Conservation (phyloP, 2,888 invertebrate genomes). For the Drosophila meridiana region DNA sequence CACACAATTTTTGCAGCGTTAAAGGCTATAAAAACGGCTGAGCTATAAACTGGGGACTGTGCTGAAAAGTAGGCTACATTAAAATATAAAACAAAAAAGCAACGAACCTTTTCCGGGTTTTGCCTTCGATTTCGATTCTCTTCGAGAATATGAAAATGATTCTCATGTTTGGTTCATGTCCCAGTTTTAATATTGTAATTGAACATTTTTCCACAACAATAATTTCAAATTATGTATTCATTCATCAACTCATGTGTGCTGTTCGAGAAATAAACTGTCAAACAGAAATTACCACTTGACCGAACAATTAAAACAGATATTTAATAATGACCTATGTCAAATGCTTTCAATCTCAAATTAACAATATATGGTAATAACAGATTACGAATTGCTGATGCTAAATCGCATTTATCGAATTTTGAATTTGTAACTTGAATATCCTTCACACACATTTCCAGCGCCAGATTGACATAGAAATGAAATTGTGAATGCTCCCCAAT, state of each 20-base stretch:
- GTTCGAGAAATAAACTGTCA: neutral
- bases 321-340: neutral
- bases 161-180: neutral
- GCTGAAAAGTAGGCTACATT: constrained; percentile 8
- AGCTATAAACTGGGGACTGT: neutral
- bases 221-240: neutral
- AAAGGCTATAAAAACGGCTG: neutral
- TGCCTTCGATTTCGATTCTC: neutral
- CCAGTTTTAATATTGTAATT: neutral
- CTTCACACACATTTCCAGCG: constrained; percentile 17
- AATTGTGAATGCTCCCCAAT: constrained; percentile 4
- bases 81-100: constrained; percentile 2
- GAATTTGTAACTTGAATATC: constrained; percentile 15
- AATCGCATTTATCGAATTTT: constrained; percentile 17
- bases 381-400: neutral
- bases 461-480: constrained; percentile 20
- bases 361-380: too few relatives aligned
- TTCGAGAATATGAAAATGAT: neutral
- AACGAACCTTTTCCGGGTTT: neutral
- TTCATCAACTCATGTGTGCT: neutral
- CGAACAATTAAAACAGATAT: too few relatives aligned
- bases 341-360: neutral
- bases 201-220: neutral
- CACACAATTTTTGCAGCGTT: neutral
- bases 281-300: neutral